These are phyloP conservation scores for Eupithecia pulchellata DNA, from an alignment of 2,888 invertebrate species.

Conservation along the genomic window DNA sequence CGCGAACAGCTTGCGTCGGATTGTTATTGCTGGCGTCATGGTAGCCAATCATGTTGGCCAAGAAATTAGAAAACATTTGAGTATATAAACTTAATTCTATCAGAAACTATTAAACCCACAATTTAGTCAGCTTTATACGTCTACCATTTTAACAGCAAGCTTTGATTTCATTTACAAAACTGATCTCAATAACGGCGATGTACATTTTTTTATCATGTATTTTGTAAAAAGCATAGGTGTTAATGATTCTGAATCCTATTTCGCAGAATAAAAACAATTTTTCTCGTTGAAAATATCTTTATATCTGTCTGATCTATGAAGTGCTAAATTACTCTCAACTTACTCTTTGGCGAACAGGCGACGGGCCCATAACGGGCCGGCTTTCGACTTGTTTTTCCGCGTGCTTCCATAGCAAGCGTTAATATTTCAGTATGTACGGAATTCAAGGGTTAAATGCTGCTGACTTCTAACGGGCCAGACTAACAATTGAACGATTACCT, in stretches of 20 bases:
- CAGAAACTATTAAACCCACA: not conserved
- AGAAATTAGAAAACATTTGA: not conserved
- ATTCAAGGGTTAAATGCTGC: conserved; percentile 82
- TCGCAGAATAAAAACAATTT: not conserved
- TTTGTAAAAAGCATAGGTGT: no score
- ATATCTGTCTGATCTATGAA: conserved; percentile 38
- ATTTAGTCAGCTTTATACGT: not conserved
- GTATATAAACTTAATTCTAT: not conserved
- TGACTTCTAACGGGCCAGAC: conserved; percentile 63
- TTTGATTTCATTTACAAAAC: not conserved
- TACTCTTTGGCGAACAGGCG: conserved; percentile 77
- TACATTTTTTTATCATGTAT: no score
- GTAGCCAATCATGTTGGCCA: no score
- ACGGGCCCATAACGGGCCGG: conserved; percentile 81
- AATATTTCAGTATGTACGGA: conserved; percentile 82
- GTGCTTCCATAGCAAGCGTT: conserved; percentile 79
- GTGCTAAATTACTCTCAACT: conserved; percentile 44
- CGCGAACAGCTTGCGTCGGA: no score
- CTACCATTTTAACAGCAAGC: not conserved
- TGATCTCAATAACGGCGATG: no score
- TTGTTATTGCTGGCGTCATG: no score
- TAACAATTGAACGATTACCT: conserved; percentile 63
- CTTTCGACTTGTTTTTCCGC: conserved; percentile 84
- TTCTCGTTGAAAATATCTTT: not conserved
- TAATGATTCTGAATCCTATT: no score